Evolutionary conservation across 2,797 vertebrate species (phyloP).

Genomic region (Myotis myotis): DNA sequence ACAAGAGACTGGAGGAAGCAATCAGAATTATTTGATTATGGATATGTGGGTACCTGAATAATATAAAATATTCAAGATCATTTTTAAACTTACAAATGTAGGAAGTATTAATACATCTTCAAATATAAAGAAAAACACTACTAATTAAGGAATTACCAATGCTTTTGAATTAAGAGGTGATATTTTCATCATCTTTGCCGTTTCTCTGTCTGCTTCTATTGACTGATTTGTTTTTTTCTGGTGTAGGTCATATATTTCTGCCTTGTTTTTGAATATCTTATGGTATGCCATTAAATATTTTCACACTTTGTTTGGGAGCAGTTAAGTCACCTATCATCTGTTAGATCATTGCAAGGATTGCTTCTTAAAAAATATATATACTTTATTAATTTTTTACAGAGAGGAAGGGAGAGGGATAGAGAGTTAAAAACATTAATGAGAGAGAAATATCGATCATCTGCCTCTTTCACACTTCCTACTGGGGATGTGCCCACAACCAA

Average conservation of each 20-base stretch:
- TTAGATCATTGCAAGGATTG: neutral
- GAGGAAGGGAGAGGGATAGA: too few species aligned
- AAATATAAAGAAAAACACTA: constrained; percentile 25
- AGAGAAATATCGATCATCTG: too few species aligned
- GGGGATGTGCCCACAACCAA: too few species aligned
- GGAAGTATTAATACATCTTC: neutral
- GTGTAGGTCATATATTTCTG: neutral
- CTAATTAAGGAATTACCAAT: neutral
- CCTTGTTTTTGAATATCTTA: neutral
- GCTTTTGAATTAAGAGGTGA: neutral
- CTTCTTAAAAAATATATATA: neutral
- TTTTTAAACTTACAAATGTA: neutral
- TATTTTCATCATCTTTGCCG: neutral
- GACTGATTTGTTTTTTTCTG: neutral
- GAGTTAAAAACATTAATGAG: too few species aligned
- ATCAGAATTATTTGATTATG: neutral
- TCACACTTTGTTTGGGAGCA: neutral
- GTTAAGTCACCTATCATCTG: neutral
- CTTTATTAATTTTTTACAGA: too few species aligned
- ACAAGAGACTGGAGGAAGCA: neutral
- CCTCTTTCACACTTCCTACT: too few species aligned
- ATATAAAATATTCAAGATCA: neutral
- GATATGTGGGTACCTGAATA: neutral
- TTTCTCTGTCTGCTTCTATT: neutral
- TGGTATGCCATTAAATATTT: neutral